Evolutionary conservation across 2,797 vertebrate species (phyloP), one percentile per base, ranked within the genome.

Genomic region (Anguilla anguilla): DNA sequence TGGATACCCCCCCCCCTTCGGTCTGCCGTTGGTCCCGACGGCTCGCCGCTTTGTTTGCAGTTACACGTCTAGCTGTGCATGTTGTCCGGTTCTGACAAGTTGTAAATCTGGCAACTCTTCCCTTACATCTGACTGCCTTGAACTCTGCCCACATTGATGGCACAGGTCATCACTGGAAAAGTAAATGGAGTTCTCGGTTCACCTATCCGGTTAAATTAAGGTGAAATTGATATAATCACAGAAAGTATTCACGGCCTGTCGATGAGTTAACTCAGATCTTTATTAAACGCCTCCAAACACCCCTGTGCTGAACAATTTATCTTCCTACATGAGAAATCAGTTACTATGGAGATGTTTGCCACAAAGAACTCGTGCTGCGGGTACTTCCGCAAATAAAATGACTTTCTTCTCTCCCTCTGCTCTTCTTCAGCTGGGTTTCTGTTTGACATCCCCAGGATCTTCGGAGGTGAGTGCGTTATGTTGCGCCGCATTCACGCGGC

Each of bases 391-490:
- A 67, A 86, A 64, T 25, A 72, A 85, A 43, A 28, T 57, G 57
- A 49, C 31, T 64, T 15, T 0, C 22, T 88, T 81, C 64, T 39
- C 31, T 25, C 31, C 83, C 6, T 22, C 25, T 64, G 35, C 31
- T 25, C 25, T 92, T 49, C 31, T 93, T 31, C 93, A 95, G 95
- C 87, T 91, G 90, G 92, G 89, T 93, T 91, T 13, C 13, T 88
- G 74, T 90, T 86, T 4, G 92, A 90, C 31, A 64, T 86, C 10
- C 86, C 89, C 67, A 91, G 93, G 89, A 93, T 94, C 90, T 93
- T 92, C 67, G 74, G 86, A 95, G 95, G 95, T 95, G 93, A 93
- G 92, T 83, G 13, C 28, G 28, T 25, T 5, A 13, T 35, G 57
- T 15, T 13, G 11, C 15, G 55, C 11, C 55, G 2, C 39, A 0